These are phyloP conservation scores for Erebia palarica DNA, from an alignment of 2,888 invertebrate genomes.

Conservation along the genomic window DNA sequence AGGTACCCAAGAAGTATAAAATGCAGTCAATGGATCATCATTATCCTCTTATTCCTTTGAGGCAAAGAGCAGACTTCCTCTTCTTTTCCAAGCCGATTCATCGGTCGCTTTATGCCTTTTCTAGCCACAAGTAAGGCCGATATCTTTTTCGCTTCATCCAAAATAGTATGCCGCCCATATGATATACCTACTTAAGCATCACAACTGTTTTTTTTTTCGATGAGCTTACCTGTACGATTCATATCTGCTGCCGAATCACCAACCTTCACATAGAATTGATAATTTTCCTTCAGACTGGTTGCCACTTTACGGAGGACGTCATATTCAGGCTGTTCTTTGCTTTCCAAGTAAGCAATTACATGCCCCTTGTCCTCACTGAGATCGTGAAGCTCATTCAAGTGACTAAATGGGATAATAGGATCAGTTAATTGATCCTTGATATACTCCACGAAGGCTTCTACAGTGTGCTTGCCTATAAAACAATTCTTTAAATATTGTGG, in stretches of 20 bases:
- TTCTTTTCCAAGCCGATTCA: too few relatives aligned
- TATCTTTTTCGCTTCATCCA: too few relatives aligned
- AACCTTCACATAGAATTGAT: conserved; percentile 95
- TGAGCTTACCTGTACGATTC: conserved; percentile 86
- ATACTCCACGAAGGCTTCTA: conserved; percentile 94
- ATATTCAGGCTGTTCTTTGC: conserved; percentile 91
- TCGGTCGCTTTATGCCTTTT: too few relatives aligned
- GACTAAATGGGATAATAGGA: conserved; percentile 90
- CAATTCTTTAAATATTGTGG: not conserved
- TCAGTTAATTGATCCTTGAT: conserved; percentile 94
- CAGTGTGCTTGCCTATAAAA: conserved; percentile 87
- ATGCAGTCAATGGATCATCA: too few relatives aligned
- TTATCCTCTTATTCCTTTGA: too few relatives aligned
- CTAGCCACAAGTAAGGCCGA: too few relatives aligned
- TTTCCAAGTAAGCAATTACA: conserved; percentile 95
- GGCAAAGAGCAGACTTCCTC: too few relatives aligned
- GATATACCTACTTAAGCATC: too few relatives aligned
- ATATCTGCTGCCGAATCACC: conserved; percentile 91
- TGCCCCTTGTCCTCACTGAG: conserved; percentile 91
- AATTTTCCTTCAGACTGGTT: conserved; percentile 95
- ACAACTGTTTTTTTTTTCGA: not conserved
- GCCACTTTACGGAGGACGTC: conserved; percentile 91
- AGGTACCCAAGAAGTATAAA: too few relatives aligned
- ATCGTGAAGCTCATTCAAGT: conserved; percentile 87
- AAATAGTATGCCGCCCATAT: too few relatives aligned